Percentiles rank a stretch among this genome's conserved stretches.
phyloP scores from a whole-genome alignment of 2,797 vertebrate genomes.

The Anguilla marmorata region DNA sequence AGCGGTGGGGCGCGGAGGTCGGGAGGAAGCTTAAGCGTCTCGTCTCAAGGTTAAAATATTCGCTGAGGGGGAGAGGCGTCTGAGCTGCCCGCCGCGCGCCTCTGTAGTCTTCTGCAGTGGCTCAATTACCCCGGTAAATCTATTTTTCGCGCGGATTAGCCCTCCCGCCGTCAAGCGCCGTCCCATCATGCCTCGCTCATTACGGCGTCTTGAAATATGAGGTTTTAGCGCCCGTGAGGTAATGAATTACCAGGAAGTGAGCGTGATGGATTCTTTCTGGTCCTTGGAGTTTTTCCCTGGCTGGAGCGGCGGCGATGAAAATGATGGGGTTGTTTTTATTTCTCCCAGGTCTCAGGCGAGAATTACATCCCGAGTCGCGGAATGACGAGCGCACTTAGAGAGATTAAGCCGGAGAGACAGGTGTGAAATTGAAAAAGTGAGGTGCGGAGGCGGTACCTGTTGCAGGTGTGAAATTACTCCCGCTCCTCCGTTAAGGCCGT shows the following conservation, averaged over 20 bases:
- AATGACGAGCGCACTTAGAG: constrained; percentile 67
- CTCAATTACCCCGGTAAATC: constrained; percentile 66
- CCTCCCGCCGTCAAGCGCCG: constrained; percentile 59
- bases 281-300: constrained; percentile 59
- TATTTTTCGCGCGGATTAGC: constrained; percentile 67
- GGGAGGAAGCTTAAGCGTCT: constrained; percentile 25
- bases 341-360: constrained; percentile 47
- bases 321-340: constrained; percentile 64
- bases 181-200: constrained; percentile 66
- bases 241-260: constrained; percentile 47
- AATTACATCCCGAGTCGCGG: constrained; percentile 54
- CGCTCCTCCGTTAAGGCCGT: neutral
- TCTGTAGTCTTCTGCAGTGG: constrained; percentile 56
- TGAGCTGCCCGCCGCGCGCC: constrained; percentile 41
- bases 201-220: constrained; percentile 64
- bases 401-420: constrained; percentile 68
- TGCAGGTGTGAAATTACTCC: neutral
- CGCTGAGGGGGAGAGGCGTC: constrained; percentile 40
- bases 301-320: constrained; percentile 58
- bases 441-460: constrained; percentile 14
- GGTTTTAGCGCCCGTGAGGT: constrained; percentile 48
- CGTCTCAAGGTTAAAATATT: constrained; percentile 63
- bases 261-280: constrained; percentile 67
- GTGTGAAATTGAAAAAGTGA: constrained; percentile 59
- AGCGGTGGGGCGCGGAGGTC: neutral